Evolutionary conservation across 1,140 invertebrate genomes (phyloP).

Genomic region (Calliopsis andreniformis): DNA sequence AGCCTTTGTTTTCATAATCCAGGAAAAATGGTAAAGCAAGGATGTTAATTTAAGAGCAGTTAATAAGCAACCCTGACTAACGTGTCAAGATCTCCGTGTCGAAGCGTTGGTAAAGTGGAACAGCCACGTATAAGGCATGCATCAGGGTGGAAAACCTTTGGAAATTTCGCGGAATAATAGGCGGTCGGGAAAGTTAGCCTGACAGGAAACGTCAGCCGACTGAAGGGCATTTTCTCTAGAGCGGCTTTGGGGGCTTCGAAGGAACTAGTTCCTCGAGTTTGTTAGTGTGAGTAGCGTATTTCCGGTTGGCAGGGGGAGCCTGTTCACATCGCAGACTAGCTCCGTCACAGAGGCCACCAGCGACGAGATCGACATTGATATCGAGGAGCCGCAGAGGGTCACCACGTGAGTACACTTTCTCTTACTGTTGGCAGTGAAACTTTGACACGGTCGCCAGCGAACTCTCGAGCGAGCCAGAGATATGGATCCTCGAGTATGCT

Average conservation of each 20-base stretch:
- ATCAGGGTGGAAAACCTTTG: conserved; percentile 8
- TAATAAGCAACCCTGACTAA: neutral
- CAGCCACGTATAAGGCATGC: neutral
- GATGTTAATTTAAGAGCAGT: neutral
- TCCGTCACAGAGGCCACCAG: conserved; percentile 87
- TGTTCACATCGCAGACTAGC: conserved; percentile 86
- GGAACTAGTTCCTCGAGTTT: conserved; percentile 60
- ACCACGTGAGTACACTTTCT: conserved; percentile 83
- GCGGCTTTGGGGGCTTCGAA: conserved; percentile 22
- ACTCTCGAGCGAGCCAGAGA: too few species aligned
- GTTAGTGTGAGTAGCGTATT: conserved; percentile 72
- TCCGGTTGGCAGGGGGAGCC: conserved; percentile 79
- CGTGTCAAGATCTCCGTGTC: neutral
- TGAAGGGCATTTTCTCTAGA: conserved; percentile 58
- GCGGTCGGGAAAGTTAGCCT: conserved; percentile 29
- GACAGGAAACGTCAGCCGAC: conserved; percentile 44
- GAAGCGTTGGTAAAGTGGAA: neutral
- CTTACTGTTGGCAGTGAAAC: too few species aligned
- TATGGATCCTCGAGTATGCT: too few species aligned
- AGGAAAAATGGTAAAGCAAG: too few species aligned
- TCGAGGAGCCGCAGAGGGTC: conserved; percentile 85
- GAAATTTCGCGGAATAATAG: conserved; percentile 10
- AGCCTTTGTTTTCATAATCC: too few species aligned
- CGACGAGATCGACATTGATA: conserved; percentile 87
- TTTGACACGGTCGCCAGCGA: too few species aligned